Conservation (phyloP, 2,113 vertebrate genomes). For the Notothenia coriiceps region DNA sequence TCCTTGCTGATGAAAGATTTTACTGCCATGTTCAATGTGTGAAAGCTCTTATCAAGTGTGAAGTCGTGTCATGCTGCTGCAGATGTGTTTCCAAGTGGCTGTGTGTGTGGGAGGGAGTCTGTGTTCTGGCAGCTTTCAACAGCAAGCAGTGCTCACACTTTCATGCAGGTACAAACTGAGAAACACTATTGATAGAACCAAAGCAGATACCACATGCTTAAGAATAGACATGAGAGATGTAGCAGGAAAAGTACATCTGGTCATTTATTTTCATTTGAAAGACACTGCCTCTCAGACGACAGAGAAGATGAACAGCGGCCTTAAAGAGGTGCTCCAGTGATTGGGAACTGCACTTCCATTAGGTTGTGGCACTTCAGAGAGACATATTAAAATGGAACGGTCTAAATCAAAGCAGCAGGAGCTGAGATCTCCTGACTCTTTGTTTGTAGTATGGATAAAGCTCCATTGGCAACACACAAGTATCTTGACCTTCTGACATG, state of each 20-base stretch:
- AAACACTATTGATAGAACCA: background rate
- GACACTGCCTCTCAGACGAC: background rate
- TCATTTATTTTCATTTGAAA: background rate
- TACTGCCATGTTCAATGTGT: conserved; percentile 1
- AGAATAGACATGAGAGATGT: background rate
- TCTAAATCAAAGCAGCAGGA: background rate
- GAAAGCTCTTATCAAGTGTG: conserved; percentile 29
- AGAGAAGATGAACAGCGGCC: background rate
- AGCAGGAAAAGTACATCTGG: background rate
- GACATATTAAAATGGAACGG: background rate
- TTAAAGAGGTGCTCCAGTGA: background rate
- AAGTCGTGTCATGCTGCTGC: conserved; percentile 36
- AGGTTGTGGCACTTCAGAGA: background rate
- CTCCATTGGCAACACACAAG: background rate
- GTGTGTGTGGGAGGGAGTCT: conserved; percentile 23
- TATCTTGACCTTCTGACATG: background rate
- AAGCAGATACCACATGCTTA: background rate
- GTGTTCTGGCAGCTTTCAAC: conserved; percentile 18
- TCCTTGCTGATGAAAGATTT: conserved; percentile 11
- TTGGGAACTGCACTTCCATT: background rate
- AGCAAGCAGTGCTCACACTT: conserved; percentile 23
- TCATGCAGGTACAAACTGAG: background rate
- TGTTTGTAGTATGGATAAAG: background rate
- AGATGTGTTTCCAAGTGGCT: conserved; percentile 20
- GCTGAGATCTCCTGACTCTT: background rate